Evolutionary conservation across 2,113 vertebrate genomes (phyloP).

Genomic region (Dasyurus viverrinus): DNA sequence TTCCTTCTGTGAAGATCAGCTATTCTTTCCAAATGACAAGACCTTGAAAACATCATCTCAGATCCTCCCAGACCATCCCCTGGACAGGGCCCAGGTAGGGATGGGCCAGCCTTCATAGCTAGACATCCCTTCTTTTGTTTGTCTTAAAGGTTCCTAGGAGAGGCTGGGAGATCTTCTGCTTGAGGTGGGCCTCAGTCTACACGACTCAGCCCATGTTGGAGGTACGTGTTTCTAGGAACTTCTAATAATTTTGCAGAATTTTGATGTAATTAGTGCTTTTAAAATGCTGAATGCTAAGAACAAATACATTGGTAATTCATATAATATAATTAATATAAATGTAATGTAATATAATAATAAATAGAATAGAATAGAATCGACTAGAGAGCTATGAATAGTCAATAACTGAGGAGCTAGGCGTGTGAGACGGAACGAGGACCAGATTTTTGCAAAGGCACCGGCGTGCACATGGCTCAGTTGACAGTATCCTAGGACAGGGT

Average conservation of each 20-base stretch:
- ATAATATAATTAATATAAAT: too few relatives aligned
- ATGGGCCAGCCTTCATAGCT: too few relatives aligned
- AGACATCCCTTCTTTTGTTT: neutral
- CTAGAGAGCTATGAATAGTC: too few relatives aligned
- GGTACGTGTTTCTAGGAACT: neutral
- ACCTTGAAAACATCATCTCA: too few relatives aligned
- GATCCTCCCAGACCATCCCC: neutral
- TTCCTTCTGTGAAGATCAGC: neutral
- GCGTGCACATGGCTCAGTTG: neutral
- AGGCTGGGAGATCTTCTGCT: neutral
- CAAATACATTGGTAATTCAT: too few relatives aligned
- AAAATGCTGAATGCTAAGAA: neutral
- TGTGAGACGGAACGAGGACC: neutral
- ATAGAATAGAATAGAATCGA: neutral
- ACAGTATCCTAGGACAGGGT: neutral
- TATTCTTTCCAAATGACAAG: neutral
- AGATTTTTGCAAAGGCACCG: too few relatives aligned
- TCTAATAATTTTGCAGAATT: neutral
- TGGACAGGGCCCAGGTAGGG: neutral
- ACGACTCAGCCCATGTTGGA: neutral
- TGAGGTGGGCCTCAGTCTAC: neutral
- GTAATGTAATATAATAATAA: too few relatives aligned
- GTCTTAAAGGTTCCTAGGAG: neutral
- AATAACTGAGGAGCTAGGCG: too few relatives aligned
- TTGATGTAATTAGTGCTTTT: neutral